Evolutionary conservation across 2,113 vertebrate species (phyloP).

Genomic region (Phrynosoma platyrhinos): DNA sequence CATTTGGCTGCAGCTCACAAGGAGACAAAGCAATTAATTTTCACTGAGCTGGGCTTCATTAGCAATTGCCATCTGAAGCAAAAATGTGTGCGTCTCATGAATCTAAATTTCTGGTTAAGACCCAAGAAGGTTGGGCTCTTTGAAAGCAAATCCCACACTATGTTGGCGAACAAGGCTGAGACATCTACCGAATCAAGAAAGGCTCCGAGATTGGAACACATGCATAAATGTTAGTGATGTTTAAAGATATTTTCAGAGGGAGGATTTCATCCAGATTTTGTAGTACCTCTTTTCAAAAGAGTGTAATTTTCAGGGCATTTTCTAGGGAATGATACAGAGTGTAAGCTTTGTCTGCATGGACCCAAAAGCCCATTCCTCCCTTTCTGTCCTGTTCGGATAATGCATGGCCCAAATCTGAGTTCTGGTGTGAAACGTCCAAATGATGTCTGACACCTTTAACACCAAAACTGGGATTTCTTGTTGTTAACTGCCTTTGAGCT

Average conservation of each 20-base stretch:
- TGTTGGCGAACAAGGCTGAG: background rate
- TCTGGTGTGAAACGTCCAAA: too few relatives aligned
- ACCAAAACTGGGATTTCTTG: too few relatives aligned
- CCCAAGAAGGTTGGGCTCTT: background rate
- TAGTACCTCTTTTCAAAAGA: background rate
- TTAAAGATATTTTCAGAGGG: too few relatives aligned
- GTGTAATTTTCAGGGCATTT: background rate
- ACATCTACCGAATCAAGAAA: background rate
- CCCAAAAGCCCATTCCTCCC: too few relatives aligned
- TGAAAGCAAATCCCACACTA: conserved; percentile 39
- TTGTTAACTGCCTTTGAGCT: too few relatives aligned
- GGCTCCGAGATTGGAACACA: background rate
- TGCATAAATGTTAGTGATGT: too few relatives aligned
- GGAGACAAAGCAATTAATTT: conserved; percentile 18
- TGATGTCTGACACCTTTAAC: too few relatives aligned
- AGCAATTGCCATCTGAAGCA: background rate
- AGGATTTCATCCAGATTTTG: too few relatives aligned
- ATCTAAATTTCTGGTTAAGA: rapidly evolving
- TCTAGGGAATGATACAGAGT: too few relatives aligned
- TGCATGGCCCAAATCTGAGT: too few relatives aligned
- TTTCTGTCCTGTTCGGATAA: too few relatives aligned
- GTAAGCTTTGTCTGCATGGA: too few relatives aligned
- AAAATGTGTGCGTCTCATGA: background rate
- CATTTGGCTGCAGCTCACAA: conserved; percentile 24
- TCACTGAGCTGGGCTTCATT: conserved; percentile 42